phyloP scores from a whole-genome alignment of 2,113 vertebrate species.

The Terrapene triunguis region DNA sequence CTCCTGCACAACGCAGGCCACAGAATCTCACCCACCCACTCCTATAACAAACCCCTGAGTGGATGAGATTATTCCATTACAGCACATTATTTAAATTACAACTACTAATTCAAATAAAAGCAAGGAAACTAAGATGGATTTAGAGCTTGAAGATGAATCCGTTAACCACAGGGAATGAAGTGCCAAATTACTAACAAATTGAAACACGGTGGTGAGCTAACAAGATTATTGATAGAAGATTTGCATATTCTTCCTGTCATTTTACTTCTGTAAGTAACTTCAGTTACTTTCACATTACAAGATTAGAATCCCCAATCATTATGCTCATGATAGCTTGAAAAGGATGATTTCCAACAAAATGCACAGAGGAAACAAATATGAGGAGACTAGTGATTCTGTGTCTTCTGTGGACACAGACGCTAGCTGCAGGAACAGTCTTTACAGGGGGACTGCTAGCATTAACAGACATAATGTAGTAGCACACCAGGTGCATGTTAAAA shows the following conservation, averaged over 20 bases:
- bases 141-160: background rate
- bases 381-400: background rate
- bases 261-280: background rate
- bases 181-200: background rate
- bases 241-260: background rate
- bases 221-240: background rate
- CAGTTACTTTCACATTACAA: background rate
- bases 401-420: background rate
- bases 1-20: too few species aligned
- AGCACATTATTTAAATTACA: background rate
- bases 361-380: background rate
- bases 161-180: background rate
- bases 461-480: background rate
- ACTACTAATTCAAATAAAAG: background rate
- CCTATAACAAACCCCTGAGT: background rate
- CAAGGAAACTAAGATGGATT: background rate
- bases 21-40: too few species aligned
- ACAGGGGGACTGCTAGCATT: background rate
- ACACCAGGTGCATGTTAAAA: background rate
- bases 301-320: background rate
- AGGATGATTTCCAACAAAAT: background rate
- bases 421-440: background rate
- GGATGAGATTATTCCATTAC: background rate
- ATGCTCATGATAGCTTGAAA: background rate
- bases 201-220: background rate